Percentiles rank a stretch among this genome's conserved stretches.
phyloP scores from a whole-genome alignment of 2,888 invertebrate genomes.

The Apeira syringaria region DNA sequence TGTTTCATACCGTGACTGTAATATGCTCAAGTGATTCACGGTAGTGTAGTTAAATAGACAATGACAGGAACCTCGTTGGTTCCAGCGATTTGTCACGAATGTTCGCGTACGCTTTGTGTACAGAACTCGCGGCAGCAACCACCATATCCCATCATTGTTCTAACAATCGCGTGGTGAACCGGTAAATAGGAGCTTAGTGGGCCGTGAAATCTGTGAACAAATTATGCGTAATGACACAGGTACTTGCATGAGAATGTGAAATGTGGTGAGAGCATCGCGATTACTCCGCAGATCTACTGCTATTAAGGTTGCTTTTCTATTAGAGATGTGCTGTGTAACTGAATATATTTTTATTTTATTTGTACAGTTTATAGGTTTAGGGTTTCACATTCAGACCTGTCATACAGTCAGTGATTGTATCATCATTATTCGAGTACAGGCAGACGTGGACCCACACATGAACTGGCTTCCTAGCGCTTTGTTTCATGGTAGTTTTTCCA shows the following conservation, averaged over 20 bases:
- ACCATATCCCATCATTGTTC: slow-evolving; percentile 43
- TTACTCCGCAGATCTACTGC: neutral
- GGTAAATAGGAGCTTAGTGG: slow-evolving; percentile 47
- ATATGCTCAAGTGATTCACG: slow-evolving; percentile 51
- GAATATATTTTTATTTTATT: too few species aligned
- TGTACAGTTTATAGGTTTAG: too few species aligned
- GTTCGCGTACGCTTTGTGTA: slow-evolving; percentile 46
- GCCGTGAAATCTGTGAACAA: slow-evolving; percentile 43
- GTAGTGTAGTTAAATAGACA: slow-evolving; percentile 53
- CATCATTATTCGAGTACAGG: too few species aligned
- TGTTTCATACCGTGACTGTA: slow-evolving; percentile 41
- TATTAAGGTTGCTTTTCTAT: too few species aligned
- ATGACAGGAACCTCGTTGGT: slow-evolving; percentile 69
- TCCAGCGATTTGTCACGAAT: slow-evolving; percentile 53
- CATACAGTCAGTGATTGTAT: too few species aligned
- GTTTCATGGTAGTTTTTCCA: too few species aligned
- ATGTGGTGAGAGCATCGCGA: slow-evolving; percentile 9
- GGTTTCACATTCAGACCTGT: too few species aligned
- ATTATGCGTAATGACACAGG: slow-evolving; percentile 30
- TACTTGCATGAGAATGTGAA: slow-evolving; percentile 25
- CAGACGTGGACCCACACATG: too few species aligned
- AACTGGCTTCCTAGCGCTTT: too few species aligned
- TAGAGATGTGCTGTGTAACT: too few species aligned
- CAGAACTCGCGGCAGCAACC: slow-evolving; percentile 31
- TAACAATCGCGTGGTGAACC: slow-evolving; percentile 46